These are phyloP conservation scores for Ectropis crepuscularia DNA, from an alignment of 2,888 invertebrate species.

Conservation along the genomic window DNA sequence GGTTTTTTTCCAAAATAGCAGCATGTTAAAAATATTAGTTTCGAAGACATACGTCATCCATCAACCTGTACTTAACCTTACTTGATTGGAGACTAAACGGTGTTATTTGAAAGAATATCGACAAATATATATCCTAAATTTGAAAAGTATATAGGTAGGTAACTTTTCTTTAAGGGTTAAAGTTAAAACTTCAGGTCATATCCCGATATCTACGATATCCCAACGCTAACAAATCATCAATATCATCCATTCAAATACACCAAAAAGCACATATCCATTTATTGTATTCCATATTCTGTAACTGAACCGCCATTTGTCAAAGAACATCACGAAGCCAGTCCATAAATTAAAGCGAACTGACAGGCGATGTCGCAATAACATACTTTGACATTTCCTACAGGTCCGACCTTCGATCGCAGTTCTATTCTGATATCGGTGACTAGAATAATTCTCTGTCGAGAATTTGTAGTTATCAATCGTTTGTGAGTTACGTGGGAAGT, in stretches of 20 bases:
- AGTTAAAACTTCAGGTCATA: too few species aligned
- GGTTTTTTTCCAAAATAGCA: too few species aligned
- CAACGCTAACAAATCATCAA: too few species aligned
- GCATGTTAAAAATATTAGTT: too few species aligned
- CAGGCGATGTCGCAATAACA: constrained; percentile 26
- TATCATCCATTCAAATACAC: neutral
- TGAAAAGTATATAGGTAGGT: too few species aligned
- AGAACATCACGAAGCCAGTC: constrained; percentile 25
- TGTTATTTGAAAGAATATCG: too few species aligned
- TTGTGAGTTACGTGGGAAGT: constrained; percentile 11
- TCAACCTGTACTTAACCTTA: too few species aligned
- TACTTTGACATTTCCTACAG: constrained; percentile 32
- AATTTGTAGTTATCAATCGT: constrained; percentile 1
- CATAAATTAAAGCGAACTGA: constrained; percentile 24
- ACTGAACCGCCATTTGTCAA: constrained; percentile 23
- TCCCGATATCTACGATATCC: too few species aligned
- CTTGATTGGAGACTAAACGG: too few species aligned
- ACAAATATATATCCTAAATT: too few species aligned
- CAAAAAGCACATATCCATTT: neutral
- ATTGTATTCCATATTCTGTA: constrained; percentile 9
- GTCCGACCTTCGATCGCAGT: constrained; percentile 25
- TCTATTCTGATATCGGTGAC: constrained; percentile 9
- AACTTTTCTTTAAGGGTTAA: too few species aligned
- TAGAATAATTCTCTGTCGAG: constrained; percentile 8
- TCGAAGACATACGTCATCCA: too few species aligned